These are phyloP conservation scores for Mola mola DNA, from an alignment of 2,113 vertebrate species.

Conservation along the genomic window DNA sequence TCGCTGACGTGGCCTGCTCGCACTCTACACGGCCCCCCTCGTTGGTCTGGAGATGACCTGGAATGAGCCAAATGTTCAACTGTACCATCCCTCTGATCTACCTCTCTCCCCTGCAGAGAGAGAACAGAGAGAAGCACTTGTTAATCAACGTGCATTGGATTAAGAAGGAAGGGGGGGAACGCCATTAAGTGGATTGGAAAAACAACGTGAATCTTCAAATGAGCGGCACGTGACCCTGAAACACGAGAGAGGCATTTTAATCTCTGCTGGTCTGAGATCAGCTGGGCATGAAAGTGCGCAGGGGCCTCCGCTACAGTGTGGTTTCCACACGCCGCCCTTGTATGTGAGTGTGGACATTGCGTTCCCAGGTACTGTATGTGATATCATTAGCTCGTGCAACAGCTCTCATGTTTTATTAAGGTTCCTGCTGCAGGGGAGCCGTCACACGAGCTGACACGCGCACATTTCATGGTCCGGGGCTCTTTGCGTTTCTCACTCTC, in stretches of 20 bases:
- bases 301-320: conserved; percentile 19
- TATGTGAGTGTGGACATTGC: conserved; percentile 49
- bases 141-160: conserved; percentile 80
- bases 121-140: conserved; percentile 73
- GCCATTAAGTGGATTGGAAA: conserved; percentile 68
- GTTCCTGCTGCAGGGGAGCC: conserved; percentile 64
- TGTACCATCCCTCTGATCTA: conserved; percentile 70
- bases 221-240: conserved; percentile 69
- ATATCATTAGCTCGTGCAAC: conserved; percentile 48
- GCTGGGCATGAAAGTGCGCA: conserved; percentile 26
- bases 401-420: conserved; percentile 70
- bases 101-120: conserved; percentile 57
- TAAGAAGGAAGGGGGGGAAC: too few relatives aligned
- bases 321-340: conserved; percentile 12
- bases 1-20: conserved; percentile 47
- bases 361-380: conserved; percentile 44
- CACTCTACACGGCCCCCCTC: not conserved
- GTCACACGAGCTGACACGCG: conserved; percentile 58
- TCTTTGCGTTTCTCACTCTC: conserved; percentile 24
- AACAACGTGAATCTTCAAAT: conserved; percentile 75
- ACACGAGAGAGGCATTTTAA: conserved; percentile 69
- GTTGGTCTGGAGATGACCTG: conserved; percentile 60
- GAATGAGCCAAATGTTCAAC: conserved; percentile 70
- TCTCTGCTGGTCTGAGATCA: conserved; percentile 60
- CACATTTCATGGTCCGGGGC: not conserved